Evolutionary conservation across 1,140 invertebrate genomes (phyloP).

Genomic region (Saccostrea glomerata): DNA sequence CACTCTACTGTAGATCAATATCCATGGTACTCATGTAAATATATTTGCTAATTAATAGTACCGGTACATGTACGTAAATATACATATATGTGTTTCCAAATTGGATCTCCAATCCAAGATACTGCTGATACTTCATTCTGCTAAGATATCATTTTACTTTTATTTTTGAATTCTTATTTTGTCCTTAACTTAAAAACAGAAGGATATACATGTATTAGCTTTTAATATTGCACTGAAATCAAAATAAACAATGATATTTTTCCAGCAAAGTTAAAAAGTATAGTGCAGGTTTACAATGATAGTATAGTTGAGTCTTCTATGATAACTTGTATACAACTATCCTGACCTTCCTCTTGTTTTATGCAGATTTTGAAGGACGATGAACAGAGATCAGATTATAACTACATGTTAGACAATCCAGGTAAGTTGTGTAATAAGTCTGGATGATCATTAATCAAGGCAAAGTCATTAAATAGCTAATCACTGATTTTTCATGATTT

Average conservation of each 20-base stretch:
- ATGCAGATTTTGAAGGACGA: slow-evolving; percentile 91
- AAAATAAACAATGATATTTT: too few relatives aligned
- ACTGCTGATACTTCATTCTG: too few relatives aligned
- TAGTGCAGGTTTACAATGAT: neutral
- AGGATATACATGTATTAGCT: neutral
- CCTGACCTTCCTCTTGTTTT: slow-evolving; percentile 37
- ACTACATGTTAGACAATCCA: slow-evolving; percentile 97
- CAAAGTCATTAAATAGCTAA: too few relatives aligned
- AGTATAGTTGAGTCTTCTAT: neutral
- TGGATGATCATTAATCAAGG: neutral
- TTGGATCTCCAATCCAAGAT: too few relatives aligned
- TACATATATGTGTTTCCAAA: neutral
- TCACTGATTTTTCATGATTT: too few relatives aligned
- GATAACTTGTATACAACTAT: neutral
- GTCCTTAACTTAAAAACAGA: neutral
- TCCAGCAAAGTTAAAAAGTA: neutral
- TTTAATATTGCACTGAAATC: too few relatives aligned
- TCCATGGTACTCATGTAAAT: too few relatives aligned
- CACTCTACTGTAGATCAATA: too few relatives aligned
- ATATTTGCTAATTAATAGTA: neutral
- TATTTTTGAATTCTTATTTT: too few relatives aligned
- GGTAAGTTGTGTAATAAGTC: slow-evolving; percentile 68
- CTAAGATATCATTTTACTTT: too few relatives aligned
- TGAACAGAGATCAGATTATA: slow-evolving; percentile 91
- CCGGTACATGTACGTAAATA: neutral